These are phyloP conservation scores for Lordiphosa stackelbergi DNA, from an alignment of 1,140 invertebrate genomes.

Conservation along the genomic window DNA sequence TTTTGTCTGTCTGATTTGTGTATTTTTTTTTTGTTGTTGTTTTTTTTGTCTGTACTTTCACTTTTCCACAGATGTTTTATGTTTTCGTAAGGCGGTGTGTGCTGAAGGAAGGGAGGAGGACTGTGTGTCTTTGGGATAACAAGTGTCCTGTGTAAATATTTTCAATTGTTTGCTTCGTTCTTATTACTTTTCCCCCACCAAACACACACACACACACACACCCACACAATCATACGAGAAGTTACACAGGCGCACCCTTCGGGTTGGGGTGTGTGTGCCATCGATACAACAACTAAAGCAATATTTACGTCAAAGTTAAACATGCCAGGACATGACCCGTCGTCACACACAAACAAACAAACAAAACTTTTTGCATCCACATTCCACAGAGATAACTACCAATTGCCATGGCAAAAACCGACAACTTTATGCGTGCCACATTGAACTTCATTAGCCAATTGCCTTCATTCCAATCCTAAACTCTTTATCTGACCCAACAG, in stretches of 20 bases:
- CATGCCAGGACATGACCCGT: slow-evolving; percentile 46
- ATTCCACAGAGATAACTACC: slow-evolving; percentile 33
- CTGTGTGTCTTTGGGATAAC: slow-evolving; percentile 70
- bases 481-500: slow-evolving; percentile 77
- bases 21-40: slow-evolving; percentile 16
- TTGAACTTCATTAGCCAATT: slow-evolving; percentile 51
- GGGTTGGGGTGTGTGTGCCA: slow-evolving; percentile 20
- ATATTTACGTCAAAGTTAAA: slow-evolving; percentile 69
- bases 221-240: slow-evolving; percentile 9
- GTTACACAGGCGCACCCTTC: slow-evolving; percentile 24
- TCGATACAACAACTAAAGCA: slow-evolving; percentile 39
- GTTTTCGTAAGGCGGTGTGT: slow-evolving; percentile 28
- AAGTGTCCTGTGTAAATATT: slow-evolving; percentile 75
- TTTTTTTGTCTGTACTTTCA: slow-evolving; percentile 23
- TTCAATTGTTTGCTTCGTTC: slow-evolving; percentile 72
- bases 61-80: slow-evolving; percentile 52
- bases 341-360: slow-evolving; percentile 27
- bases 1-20: slow-evolving; percentile 65
- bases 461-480: slow-evolving; percentile 34
- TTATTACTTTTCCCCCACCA: slow-evolving; percentile 58
- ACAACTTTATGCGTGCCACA: slow-evolving; percentile 36
- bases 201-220: slow-evolving; percentile 15
- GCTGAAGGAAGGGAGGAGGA: neutral
- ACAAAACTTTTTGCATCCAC: slow-evolving; percentile 18
- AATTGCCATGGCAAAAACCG: slow-evolving; percentile 32